Base-by-base conservation (phyloP, 53 echinoderm and acorn worm species). In the Paracentrotus lividus region DNA sequence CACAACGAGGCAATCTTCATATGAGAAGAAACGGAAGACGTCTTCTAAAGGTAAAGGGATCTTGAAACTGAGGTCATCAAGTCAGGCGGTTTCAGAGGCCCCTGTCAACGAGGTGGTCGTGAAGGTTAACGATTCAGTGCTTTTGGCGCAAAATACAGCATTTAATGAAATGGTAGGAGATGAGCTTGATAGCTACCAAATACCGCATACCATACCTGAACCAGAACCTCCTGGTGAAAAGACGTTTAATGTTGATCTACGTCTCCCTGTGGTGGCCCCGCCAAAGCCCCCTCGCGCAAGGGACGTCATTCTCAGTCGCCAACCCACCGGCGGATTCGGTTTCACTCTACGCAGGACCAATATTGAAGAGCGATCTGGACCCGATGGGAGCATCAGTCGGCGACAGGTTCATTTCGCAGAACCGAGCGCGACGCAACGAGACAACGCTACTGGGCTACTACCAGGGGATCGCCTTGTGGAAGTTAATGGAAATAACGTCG, bases 381-480 rank as follows among this genome's bases (percentile, higher is more conserved):
- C 95, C 2, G 88, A 93, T 15, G 95, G 97, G n/a, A 59, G 52
- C 5, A 94, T 97, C 9, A 69, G 68, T 15, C 94, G 96, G 53
- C 93, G 96, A 49, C 94, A 96, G 20, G 97, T 98, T 24, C 98
- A 98, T 77, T 98, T 98, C 95, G 98, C 98, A 1, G 98, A 98
- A 68, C 98, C 98, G 29, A 97, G 98, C 88, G 85, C 97, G 0
- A 95, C 96, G 1, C 94, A 96, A 45, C 95, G 95, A 49, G 98
- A 98, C 33, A 98, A 98, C 90, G 95, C 95, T 15, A 97, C 98
- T 8, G 97, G 98, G 36, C 93, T 98, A 47, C 90, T 98, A 16
- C 98, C 98, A 0, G 98, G 98, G 3, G 98, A 98, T 85, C 95
- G 98, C 55, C 95, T 98, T 10, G 97, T 98, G 60, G 98, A 98